These are phyloP conservation scores for Psittacula cyanocephala DNA, from an alignment of 2,113 vertebrate species.

Conservation along the genomic window DNA sequence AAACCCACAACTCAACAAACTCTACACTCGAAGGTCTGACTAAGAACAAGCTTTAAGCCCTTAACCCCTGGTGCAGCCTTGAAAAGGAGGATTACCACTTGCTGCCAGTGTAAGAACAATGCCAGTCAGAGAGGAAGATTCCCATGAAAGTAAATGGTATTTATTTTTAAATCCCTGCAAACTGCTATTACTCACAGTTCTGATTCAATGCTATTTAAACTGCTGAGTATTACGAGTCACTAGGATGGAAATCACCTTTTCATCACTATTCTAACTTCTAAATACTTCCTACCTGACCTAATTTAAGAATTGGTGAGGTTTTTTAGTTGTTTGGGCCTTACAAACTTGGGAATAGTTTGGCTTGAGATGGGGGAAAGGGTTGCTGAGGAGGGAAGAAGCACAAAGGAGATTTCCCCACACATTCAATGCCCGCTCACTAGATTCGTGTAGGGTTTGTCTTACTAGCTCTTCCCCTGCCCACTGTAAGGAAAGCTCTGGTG, in stretches of 20 bases:
- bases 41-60: not conserved
- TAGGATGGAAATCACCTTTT: not conserved
- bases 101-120: not conserved
- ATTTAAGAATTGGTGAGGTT: not conserved
- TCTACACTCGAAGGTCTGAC: not conserved
- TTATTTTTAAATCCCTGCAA: not conserved
- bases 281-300: not conserved
- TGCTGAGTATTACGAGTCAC: not conserved
- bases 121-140: not conserved
- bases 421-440: accelerated
- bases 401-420: no score
- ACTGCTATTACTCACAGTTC: not conserved
- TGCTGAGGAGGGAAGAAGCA: not conserved
- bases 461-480: not conserved
- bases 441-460: not conserved
- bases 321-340: not conserved
- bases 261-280: not conserved
- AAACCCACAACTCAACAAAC: not conserved
- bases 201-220: not conserved
- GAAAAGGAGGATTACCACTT: not conserved
- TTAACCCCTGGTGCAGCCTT: not conserved
- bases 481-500: not conserved
- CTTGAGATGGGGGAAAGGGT: not conserved
- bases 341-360: not conserved
- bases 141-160: not conserved